A percentile compares a stretch with the other conserved stretches of the same genome.
Conservation (phyloP, 2,888 invertebrate species). For the Tenthredo livida region DNA sequence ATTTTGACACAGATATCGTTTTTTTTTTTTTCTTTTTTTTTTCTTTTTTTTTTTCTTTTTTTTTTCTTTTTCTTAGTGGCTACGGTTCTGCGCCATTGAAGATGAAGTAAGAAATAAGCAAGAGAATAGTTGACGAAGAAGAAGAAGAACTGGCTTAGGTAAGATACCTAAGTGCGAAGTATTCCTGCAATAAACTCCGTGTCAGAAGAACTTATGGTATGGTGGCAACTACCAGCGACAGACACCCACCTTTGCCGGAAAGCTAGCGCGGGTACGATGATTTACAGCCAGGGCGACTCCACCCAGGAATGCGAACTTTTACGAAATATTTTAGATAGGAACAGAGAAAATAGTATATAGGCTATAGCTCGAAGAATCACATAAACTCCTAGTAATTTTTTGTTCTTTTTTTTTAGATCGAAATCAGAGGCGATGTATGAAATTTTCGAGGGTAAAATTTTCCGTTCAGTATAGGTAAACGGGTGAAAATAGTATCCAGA, state of each 20-base stretch:
- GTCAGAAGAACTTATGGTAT: conserved; percentile 71
- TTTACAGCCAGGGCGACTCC: conserved; percentile 70
- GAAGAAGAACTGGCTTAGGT: conserved; percentile 70
- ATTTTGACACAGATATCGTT: neutral
- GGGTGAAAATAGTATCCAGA: neutral
- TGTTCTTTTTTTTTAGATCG: neutral
- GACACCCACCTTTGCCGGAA: conserved; percentile 67
- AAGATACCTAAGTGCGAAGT: conserved; percentile 69
- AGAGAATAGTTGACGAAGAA: conserved; percentile 40
- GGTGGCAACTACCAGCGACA: conserved; percentile 71
- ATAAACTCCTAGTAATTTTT: neutral
- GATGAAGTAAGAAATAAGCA: conserved; percentile 43
- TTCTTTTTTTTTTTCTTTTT: neutral
- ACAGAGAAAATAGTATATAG: conserved; percentile 55
- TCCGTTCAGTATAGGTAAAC: too few species aligned
- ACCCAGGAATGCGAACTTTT: conserved; percentile 76
- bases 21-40: neutral
- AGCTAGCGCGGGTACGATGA: conserved; percentile 62
- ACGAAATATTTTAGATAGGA: conserved; percentile 69
- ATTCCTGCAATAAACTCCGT: conserved; percentile 76
- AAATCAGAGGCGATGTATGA: neutral
- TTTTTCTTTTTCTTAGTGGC: neutral
- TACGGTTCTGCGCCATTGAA: neutral
- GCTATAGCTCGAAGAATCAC: neutral
- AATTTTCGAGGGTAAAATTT: neutral